Percentiles rank a stretch among this genome's conserved stretches.
Conservation (phyloP, 2,888 invertebrate genomes). For the Athalia circularis region DNA sequence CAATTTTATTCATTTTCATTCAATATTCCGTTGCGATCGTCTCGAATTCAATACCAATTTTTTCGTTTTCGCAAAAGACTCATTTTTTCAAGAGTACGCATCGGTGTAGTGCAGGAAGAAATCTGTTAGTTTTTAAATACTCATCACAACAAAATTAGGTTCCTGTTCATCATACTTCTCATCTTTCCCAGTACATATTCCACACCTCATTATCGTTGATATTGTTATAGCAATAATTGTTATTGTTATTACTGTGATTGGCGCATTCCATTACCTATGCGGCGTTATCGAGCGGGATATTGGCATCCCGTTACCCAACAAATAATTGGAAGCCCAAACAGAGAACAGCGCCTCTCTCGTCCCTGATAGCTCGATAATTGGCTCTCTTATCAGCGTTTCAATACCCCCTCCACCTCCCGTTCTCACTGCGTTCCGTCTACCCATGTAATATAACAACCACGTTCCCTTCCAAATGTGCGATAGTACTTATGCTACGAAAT, state of each 20-base stretch:
- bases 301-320: slow-evolving; percentile 51
- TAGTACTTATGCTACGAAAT: no score
- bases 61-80: no score
- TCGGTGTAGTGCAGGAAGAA: no score
- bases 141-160: no score
- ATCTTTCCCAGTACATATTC: background rate
- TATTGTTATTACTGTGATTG: slow-evolving; percentile 11
- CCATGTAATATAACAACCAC: background rate
- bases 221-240: slow-evolving; percentile 1
- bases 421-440: slow-evolving; percentile 29
- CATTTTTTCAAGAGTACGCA: no score
- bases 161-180: background rate
- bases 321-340: slow-evolving; percentile 74
- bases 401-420: slow-evolving; percentile 39
- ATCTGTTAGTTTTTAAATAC: no score
- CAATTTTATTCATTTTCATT: no score
- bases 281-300: slow-evolving; percentile 35
- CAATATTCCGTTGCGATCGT: no score
- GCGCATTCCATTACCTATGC: slow-evolving; percentile 25
- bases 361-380: slow-evolving; percentile 74
- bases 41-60: no score
- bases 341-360: slow-evolving; percentile 62
- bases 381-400: slow-evolving; percentile 73
- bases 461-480: slow-evolving; percentile 9
- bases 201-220: background rate